phyloP scores from a whole-genome alignment of 2,888 invertebrate species.

The Nymphalis polychloros region DNA sequence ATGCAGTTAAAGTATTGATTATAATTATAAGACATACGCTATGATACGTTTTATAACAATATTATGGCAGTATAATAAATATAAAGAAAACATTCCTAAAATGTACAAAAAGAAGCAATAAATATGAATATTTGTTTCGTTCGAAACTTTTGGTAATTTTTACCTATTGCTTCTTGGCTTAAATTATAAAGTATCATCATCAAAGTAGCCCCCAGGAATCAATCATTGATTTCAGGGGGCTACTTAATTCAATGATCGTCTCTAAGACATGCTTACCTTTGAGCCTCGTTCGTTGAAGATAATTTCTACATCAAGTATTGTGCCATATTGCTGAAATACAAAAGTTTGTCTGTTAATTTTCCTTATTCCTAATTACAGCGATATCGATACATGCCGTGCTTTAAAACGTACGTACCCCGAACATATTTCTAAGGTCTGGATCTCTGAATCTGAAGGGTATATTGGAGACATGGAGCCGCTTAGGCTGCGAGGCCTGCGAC shows the following conservation, averaged over 20 bases:
- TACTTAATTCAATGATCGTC: conserved; percentile 48
- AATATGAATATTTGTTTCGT: neutral
- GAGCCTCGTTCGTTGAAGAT: conserved; percentile 99
- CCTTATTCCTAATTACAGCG: conserved; percentile 28
- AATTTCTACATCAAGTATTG: conserved; percentile 99
- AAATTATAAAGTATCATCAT: conserved; percentile 35
- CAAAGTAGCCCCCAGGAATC: conserved; percentile 61
- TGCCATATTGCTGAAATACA: conserved; percentile 96
- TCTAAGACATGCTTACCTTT: conserved; percentile 90
- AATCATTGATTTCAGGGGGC: conserved; percentile 62
- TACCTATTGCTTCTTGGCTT: conserved; percentile 39
- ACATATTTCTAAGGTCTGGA: conserved; percentile 98
- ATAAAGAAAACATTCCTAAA: conserved; percentile 36
- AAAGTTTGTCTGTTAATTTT: conserved; percentile 50
- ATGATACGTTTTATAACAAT: neutral
- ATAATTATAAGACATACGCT: too few species aligned
- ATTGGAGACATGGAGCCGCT: conserved; percentile 99
- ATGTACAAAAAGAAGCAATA: conserved; percentile 46
- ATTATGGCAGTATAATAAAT: conserved; percentile 34
- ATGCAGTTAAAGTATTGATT: too few species aligned
- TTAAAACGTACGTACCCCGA: conserved; percentile 90
- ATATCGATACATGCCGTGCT: conserved; percentile 43
- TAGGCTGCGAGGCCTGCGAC: conserved; percentile 86
- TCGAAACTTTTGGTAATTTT: conserved; percentile 10
- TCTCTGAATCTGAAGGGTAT: conserved; percentile 99